A percentile compares a stretch with the other conserved stretches of the same genome.
Conservation (phyloP, 2,797 vertebrate species). For the Eidolon dupreanum region DNA sequence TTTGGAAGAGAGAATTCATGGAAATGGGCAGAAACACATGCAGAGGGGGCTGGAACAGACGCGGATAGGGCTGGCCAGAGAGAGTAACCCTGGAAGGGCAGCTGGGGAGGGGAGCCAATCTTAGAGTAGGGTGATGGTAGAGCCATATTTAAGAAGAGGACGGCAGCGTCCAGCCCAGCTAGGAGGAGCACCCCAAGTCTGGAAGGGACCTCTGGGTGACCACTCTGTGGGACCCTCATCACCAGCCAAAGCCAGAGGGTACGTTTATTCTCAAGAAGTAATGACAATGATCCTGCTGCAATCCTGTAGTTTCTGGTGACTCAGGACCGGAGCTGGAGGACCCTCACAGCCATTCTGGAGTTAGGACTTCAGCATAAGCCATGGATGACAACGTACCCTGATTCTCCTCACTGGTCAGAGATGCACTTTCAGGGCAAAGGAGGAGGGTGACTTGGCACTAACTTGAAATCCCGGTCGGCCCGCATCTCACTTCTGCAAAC, state of each 20-base stretch:
- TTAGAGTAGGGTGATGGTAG: rapidly evolving
- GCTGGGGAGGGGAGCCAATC: background rate
- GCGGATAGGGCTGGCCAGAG: background rate
- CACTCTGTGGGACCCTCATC: background rate
- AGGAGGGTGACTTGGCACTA: background rate
- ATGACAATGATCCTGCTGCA: rapidly evolving
- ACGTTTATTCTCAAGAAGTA: background rate
- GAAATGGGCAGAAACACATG: background rate
- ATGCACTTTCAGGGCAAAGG: background rate
- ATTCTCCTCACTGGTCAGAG: background rate
- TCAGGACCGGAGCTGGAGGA: background rate
- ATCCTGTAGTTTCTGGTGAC: background rate
- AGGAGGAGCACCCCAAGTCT: background rate
- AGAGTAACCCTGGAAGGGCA: background rate
- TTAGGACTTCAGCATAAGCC: background rate
- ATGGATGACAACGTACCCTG: rapidly evolving
- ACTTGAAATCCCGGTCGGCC: rapidly evolving
- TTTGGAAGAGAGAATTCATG: background rate
- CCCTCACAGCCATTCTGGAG: background rate
- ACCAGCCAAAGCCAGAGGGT: background rate
- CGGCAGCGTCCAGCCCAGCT: background rate
- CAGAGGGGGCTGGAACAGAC: background rate
- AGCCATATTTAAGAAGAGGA: background rate
- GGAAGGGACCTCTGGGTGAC: background rate
- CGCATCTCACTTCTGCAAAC: background rate